Percentiles rank a stretch among this genome's conserved stretches.
Evolutionary conservation across 2,888 invertebrate species (phyloP).

Genomic region (Globia sparganii): DNA sequence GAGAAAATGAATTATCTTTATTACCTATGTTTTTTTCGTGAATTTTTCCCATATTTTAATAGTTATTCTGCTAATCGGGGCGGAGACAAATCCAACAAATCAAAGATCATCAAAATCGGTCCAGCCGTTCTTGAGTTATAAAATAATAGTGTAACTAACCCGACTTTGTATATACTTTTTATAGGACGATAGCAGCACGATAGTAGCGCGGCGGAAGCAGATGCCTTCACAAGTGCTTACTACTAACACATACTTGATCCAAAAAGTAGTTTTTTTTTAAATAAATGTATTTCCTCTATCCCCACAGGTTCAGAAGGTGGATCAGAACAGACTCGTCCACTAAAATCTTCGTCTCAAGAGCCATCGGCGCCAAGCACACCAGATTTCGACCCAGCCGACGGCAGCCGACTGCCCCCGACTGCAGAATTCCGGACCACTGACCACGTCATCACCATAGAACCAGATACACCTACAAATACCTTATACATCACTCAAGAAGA

Average conservation of each 20-base stretch:
- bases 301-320: constrained; percentile 77
- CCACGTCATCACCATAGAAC: constrained; percentile 83
- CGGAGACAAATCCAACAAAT: too few relatives aligned
- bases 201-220: too few relatives aligned
- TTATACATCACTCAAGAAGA: constrained; percentile 83
- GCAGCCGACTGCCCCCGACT: constrained; percentile 74
- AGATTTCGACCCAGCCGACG: constrained; percentile 72
- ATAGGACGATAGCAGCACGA: too few relatives aligned
- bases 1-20: too few relatives aligned
- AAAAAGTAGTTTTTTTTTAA: neutral
- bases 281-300: neutral
- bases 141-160: too few relatives aligned
- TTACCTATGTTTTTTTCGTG: too few relatives aligned
- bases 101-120: too few relatives aligned
- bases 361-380: constrained; percentile 79
- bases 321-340: constrained; percentile 78
- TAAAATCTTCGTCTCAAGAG: constrained; percentile 80
- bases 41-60: too few relatives aligned
- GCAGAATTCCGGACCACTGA: constrained; percentile 75
- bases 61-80: too few relatives aligned
- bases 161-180: too few relatives aligned
- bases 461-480: constrained; percentile 78
- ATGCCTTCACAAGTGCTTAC: too few relatives aligned
- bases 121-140: too few relatives aligned
- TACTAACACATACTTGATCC: neutral